Base-by-base conservation (phyloP, 2,797 vertebrate species). In the Mionectes olivaceus region DNA sequence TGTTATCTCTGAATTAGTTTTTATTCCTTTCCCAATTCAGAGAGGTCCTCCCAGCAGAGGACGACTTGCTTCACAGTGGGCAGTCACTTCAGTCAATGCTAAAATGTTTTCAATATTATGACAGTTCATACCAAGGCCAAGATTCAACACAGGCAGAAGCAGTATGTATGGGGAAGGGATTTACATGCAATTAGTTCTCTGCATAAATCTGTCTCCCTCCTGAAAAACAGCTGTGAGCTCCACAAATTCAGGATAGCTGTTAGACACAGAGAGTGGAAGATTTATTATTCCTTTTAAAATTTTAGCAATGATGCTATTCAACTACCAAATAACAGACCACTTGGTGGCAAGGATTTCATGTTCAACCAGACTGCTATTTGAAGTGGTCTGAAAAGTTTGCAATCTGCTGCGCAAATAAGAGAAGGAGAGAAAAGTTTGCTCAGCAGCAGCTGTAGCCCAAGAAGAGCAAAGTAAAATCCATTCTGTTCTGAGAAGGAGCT, bases 281-380 rank as follows among this genome's bases (percentile, higher is more conserved):
- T 74, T 63, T 77, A 84, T 94, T 74, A 53, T 73, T 95, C 83
- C 70, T 90, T 86, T 90, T 77, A 83, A 67, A 89, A 74, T 21
- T 92, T 93, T 4, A 80, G 44, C 41, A 77, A 16, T 79, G 7
- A 76, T 49, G 70, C 55, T 88, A 74, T 80, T 90, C 74, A n/a
- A 89, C 44, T 85, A 64, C 33, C 64, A 85, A 80, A 73, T 70
- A 49, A 89, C 74, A 89, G 68, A 79, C 33, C 27, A 87, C 74
- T 90, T 64, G 22, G 88, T 92, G 53, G 49, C 27, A 84, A 77
- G 6, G 53, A 74, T 87, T 89, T 93, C 7, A 44, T 24, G 41
- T 87, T 75, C 56, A 83, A 52, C 16, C 33, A 87, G 56, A 57
- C 33, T 77, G 39, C n/a, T 47, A 49, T 65, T 59, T 79, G 63